Percentiles rank a stretch among this genome's conserved stretches.
phyloP scores from a whole-genome alignment of 2,797 vertebrate genomes.

The Xenops minutus region DNA sequence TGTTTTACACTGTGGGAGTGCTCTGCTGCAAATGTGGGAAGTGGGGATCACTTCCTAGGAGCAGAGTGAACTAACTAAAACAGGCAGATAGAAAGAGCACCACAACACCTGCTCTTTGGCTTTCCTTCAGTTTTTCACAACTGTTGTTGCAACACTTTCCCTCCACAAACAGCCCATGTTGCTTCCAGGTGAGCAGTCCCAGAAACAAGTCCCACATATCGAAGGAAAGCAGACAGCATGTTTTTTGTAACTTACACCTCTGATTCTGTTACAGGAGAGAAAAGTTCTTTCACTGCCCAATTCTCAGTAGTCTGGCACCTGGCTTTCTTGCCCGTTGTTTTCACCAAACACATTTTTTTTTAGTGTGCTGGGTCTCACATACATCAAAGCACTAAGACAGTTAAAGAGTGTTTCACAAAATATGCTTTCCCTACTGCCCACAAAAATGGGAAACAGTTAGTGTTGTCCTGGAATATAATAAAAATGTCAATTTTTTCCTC shows the following conservation, averaged over 20 bases:
- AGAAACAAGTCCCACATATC: not conserved
- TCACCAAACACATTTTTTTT: not conserved
- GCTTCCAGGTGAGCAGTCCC: not conserved
- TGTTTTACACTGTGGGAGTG: not conserved
- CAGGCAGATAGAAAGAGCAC: not conserved
- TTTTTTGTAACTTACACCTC: not conserved
- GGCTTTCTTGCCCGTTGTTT: not conserved
- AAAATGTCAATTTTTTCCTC: not conserved
- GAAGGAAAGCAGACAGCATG: not conserved
- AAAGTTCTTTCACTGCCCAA: not conserved
- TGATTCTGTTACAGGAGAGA: not conserved
- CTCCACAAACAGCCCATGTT: not conserved
- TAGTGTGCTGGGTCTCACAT: not conserved
- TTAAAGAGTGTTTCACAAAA: not conserved
- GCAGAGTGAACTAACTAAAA: not conserved
- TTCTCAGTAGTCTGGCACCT: not conserved
- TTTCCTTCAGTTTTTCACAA: not conserved
- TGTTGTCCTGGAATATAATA: not conserved
- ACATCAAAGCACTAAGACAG: not conserved
- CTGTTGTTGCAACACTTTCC: not conserved
- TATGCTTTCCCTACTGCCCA: not conserved
- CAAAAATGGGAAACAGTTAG: not conserved
- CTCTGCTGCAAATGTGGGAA: not conserved
- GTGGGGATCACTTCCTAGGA: not conserved
- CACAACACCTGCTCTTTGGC: accelerated